These are phyloP conservation scores for Melolontha melolontha DNA, from an alignment of 2,888 invertebrate genomes.

Conservation along the genomic window DNA sequence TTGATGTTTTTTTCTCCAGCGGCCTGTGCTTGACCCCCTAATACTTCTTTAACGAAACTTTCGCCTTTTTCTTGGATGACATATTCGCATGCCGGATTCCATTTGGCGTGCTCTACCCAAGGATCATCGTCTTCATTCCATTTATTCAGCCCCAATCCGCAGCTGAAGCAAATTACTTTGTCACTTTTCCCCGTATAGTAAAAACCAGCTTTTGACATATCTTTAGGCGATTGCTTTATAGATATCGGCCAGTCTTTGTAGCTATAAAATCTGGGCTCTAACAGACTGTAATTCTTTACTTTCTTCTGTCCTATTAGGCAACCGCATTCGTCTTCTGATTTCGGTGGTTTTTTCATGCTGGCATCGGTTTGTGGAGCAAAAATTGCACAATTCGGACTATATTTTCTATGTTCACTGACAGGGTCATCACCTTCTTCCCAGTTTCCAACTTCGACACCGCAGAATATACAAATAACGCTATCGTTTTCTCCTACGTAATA, in stretches of 20 bases:
- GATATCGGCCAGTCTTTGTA: constrained; percentile 86
- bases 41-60: constrained; percentile 71
- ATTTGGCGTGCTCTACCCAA: constrained; percentile 94
- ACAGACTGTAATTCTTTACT: constrained; percentile 56
- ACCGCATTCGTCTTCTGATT: constrained; percentile 10
- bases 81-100: constrained; percentile 91
- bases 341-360: background rate
- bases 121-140: constrained; percentile 94
- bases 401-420: constrained; percentile 74
- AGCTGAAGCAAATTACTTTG: constrained; percentile 92
- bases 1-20: constrained; percentile 4
- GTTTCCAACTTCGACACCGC: constrained; percentile 75
- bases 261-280: constrained; percentile 76
- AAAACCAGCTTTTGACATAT: constrained; percentile 90
- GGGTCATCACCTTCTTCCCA: constrained; percentile 79
- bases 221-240: constrained; percentile 82
- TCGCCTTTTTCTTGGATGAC: constrained; percentile 84
- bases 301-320: constrained; percentile 4
- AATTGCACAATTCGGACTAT: constrained; percentile 73
- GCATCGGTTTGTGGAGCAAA: constrained; percentile 46
- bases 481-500: constrained; percentile 81
- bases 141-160: constrained; percentile 92
- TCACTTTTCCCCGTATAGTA: constrained; percentile 91
- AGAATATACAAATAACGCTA: constrained; percentile 84
- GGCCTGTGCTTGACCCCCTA: background rate